phyloP scores from a whole-genome alignment of 2,888 invertebrate genomes.

The Euzetes globulus region DNA sequence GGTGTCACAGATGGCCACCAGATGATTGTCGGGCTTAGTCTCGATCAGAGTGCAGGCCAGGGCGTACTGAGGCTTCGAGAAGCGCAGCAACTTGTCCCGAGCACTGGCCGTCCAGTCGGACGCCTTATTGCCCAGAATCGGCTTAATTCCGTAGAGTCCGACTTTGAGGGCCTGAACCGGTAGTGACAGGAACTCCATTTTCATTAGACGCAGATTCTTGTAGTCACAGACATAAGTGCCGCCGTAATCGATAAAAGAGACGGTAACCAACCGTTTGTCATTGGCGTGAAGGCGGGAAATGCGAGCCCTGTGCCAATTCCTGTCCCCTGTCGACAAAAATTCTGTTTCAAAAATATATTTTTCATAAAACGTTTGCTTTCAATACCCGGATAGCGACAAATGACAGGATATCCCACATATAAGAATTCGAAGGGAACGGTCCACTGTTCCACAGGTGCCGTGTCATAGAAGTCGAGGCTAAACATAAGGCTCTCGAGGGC shows the following conservation, averaged over 20 bases:
- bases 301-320: background rate
- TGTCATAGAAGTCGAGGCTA: background rate
- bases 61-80: background rate
- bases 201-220: conserved; percentile 2
- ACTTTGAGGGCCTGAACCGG: background rate
- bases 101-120: background rate
- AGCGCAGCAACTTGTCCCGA: background rate
- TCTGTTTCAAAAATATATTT: background rate
- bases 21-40: background rate
- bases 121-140: background rate
- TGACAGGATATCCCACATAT: background rate
- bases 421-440: background rate
- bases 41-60: conserved; percentile 4
- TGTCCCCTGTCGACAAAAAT: background rate
- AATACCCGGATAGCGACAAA: conserved; percentile 1
- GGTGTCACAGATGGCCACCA: conserved; percentile 2
- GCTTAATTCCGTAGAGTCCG: conserved; percentile 9
- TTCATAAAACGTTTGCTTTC: background rate
- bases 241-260: conserved; percentile 13
- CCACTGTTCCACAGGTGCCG: background rate
- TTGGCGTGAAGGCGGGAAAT: background rate
- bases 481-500: background rate
- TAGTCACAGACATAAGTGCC: background rate
- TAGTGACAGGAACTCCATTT: background rate
- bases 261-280: background rate